These are phyloP conservation scores for Anoncus sp. DNA, from an alignment of 2,888 invertebrate genomes.

Conservation along the genomic window DNA sequence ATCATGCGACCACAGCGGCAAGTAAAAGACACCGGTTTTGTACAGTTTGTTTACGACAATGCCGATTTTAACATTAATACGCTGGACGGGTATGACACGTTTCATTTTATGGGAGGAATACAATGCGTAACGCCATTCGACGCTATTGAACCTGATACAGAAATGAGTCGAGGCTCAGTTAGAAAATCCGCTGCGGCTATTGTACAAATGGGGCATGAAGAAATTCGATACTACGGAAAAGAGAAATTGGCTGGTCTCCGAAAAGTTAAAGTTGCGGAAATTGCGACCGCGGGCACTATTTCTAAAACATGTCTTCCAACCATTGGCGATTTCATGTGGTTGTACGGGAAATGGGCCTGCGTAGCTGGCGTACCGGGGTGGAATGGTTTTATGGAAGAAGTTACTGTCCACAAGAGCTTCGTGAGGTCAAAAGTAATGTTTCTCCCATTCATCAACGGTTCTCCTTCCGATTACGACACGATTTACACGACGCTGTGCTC, in stretches of 20 bases:
- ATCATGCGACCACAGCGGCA: conserved; percentile 51
- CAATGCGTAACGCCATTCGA: conserved; percentile 30
- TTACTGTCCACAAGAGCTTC: conserved; percentile 68
- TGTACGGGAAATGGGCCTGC: conserved; percentile 60
- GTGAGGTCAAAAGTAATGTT: conserved; percentile 61
- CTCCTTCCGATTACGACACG: conserved; percentile 47
- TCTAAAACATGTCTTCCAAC: conserved; percentile 29
- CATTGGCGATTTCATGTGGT: conserved; percentile 56
- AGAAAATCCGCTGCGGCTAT: conserved; percentile 27
- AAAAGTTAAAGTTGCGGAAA: conserved; percentile 27
- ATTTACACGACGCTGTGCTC: conserved; percentile 38
- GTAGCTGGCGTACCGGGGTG: conserved; percentile 73
- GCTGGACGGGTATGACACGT: conserved; percentile 26
- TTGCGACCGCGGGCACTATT: conserved; percentile 42
- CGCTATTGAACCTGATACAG: conserved; percentile 19
- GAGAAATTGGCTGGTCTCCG: conserved; percentile 12
- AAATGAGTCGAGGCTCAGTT: conserved; percentile 17
- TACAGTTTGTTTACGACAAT: conserved; percentile 27
- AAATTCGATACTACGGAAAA: conserved; percentile 28
- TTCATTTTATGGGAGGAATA: conserved; percentile 32
- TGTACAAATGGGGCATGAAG: conserved; percentile 3
- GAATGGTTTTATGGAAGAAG: conserved; percentile 76
- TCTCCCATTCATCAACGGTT: conserved; percentile 60
- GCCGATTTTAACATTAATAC: conserved; percentile 26
- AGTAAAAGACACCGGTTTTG: conserved; percentile 19